Evolutionary conservation across 1,140 invertebrate species (phyloP).

Genomic region (Sinonovacula constricta): DNA sequence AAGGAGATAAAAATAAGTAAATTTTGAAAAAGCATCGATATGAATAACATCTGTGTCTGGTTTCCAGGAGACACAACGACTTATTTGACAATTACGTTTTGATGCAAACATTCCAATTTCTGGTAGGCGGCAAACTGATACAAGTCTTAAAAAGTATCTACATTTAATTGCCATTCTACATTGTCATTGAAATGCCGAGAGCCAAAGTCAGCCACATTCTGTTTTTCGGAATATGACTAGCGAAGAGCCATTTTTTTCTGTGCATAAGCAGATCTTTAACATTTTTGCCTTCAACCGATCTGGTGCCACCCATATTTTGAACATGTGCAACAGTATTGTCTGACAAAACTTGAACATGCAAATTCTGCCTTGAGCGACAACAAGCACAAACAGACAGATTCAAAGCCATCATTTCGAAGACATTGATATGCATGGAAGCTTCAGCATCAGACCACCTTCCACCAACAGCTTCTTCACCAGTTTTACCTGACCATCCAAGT

Average conservation of each 20-base stretch:
- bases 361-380: not conserved
- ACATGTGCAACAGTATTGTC: slow-evolving; percentile 52
- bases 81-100: not conserved
- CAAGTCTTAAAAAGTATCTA: not conserved
- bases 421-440: slow-evolving; percentile 17
- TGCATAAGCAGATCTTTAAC: slow-evolving; percentile 46
- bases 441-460: slow-evolving; percentile 18
- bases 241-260: slow-evolving; percentile 23
- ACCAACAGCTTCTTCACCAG: slow-evolving; percentile 1
- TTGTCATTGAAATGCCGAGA: slow-evolving; percentile 16
- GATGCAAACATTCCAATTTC: slow-evolving; percentile 22
- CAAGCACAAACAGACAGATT: not conserved
- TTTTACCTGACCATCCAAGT: slow-evolving; percentile 16
- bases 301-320: slow-evolving; percentile 42
- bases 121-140: not conserved
- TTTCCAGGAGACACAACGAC: not conserved
- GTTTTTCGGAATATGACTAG: slow-evolving; percentile 11
- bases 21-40: not conserved
- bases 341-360: slow-evolving; percentile 20
- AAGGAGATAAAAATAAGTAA: slow-evolving; percentile 6
- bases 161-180: slow-evolving; percentile 19
- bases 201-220: slow-evolving; percentile 2
- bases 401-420: slow-evolving; percentile 14
- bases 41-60: not conserved
- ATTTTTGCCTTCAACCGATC: slow-evolving; percentile 16